A percentile compares a stretch with the other conserved stretches of the same genome.
Conservation (phyloP, 2,888 invertebrate genomes). For the Calephelis perditalis region DNA sequence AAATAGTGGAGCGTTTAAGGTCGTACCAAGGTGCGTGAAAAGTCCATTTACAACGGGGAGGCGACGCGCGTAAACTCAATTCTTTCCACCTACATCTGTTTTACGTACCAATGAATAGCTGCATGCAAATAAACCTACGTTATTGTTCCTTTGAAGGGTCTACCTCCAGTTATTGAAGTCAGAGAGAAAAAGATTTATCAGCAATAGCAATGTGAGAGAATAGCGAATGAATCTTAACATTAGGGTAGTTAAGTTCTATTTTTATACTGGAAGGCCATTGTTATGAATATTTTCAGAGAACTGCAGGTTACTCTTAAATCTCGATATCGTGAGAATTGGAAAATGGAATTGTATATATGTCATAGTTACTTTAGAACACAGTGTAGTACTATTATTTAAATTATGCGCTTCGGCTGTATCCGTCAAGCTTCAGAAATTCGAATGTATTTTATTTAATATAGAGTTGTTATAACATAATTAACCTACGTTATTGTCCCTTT, state of each 20-base stretch:
- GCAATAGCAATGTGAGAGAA: constrained; percentile 4
- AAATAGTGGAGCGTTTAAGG: constrained; percentile 50
- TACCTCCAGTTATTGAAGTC: constrained; percentile 19
- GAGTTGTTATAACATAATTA: no score
- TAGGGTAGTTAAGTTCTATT: neutral
- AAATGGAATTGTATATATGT: no score
- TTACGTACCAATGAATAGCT: constrained; percentile 62
- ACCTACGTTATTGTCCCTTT: constrained; percentile 55
- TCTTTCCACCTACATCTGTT: constrained; percentile 58
- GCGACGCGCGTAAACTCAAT: constrained; percentile 50
- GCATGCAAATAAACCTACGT: constrained; percentile 57
- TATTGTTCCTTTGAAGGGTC: constrained; percentile 55
- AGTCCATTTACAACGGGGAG: constrained; percentile 44
- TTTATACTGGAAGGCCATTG: neutral
- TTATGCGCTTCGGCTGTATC: no score
- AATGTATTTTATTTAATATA: no score
- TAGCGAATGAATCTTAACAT: neutral
- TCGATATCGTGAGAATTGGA: no score
- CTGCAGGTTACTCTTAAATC: no score
- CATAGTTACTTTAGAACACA: no score
- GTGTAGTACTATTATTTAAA: no score
- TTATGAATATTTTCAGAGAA: no score
- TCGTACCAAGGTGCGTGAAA: constrained; percentile 45
- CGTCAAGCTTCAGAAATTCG: no score
- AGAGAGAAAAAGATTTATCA: constrained; percentile 3